These are phyloP conservation scores for Nephrotoma guestfalica DNA, from an alignment of 2,888 invertebrate species.

Conservation along the genomic window DNA sequence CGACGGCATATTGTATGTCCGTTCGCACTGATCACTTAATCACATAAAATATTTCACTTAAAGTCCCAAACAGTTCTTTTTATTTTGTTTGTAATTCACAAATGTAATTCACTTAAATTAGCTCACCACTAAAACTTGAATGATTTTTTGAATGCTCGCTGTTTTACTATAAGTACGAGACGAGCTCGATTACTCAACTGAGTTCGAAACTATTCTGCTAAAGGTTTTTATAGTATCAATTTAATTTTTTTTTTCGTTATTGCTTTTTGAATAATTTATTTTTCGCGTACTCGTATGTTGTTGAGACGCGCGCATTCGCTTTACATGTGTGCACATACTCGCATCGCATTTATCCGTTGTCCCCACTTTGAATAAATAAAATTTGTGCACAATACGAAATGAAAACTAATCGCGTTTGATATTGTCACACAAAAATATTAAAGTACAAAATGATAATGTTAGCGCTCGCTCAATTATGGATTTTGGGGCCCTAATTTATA, in stretches of 20 bases:
- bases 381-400: background rate
- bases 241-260: background rate
- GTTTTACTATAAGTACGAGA: background rate
- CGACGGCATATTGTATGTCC: background rate
- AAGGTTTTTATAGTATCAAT: background rate
- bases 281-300: background rate
- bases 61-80: background rate
- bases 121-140: background rate
- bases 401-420: background rate
- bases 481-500: background rate
- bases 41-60: background rate
- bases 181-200: background rate
- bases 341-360: background rate
- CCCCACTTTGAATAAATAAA: background rate
- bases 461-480: background rate
- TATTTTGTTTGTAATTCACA: background rate
- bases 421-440: background rate
- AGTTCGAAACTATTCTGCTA: background rate
- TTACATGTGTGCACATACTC: background rate
- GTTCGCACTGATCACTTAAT: background rate
- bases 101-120: background rate
- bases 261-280: background rate
- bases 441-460: background rate
- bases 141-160: background rate
- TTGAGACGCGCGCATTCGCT: background rate